Evolutionary conservation across 2,888 invertebrate species (phyloP).

Genomic region (Halictus quadricinctus): DNA sequence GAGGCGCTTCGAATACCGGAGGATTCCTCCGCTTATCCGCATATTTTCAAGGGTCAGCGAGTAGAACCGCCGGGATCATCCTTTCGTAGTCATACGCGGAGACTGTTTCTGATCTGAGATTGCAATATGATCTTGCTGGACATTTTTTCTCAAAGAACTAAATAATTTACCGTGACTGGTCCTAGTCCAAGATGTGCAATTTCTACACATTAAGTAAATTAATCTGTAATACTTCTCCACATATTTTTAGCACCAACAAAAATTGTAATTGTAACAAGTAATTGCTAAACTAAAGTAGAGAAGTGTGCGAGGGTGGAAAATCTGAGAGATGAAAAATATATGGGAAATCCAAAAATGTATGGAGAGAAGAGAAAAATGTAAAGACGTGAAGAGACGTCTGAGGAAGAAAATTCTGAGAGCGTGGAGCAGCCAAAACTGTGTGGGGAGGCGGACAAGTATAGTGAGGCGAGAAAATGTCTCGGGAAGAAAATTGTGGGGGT

Average conservation of each 20-base stretch:
- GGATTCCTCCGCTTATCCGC: slow-evolving; percentile 68
- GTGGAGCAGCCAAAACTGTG: background rate
- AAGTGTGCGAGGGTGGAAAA: background rate
- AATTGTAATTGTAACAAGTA: background rate
- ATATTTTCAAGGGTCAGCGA: slow-evolving; percentile 72
- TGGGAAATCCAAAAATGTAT: background rate
- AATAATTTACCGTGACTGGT: too few relatives aligned
- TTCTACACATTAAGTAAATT: too few relatives aligned
- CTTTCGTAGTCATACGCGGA: slow-evolving; percentile 33
- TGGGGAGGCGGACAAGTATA: too few relatives aligned
- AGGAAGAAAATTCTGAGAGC: background rate
- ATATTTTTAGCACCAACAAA: background rate
- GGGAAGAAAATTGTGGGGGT: background rate
- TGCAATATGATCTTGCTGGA: background rate
- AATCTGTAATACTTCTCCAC: background rate
- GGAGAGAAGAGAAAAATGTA: background rate
- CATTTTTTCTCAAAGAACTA: background rate
- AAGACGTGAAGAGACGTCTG: background rate
- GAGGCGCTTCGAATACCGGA: slow-evolving; percentile 61
- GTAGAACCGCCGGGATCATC: slow-evolving; percentile 46
- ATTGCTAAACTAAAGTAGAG: background rate
- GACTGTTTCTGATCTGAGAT: background rate
- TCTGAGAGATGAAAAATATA: background rate
- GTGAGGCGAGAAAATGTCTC: background rate
- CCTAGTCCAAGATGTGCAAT: too few relatives aligned